Base-by-base conservation (phyloP, 2,113 vertebrate species). In the Seriola rivoliana region DNA sequence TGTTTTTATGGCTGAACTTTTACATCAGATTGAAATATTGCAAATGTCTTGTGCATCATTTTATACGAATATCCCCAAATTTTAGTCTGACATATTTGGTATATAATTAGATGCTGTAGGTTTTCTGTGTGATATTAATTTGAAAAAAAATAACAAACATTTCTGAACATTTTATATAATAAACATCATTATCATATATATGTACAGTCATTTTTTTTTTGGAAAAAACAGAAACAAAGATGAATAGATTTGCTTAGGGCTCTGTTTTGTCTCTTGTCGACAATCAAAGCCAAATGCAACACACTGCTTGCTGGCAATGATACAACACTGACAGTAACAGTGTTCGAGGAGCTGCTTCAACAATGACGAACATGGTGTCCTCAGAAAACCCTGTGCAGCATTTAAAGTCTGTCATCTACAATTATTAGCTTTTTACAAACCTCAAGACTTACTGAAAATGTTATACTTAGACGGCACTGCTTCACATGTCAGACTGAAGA, bases 201-300 rank as follows among this genome's bases (percentile, higher is more conserved):
- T 4, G 21, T 57, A 23, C 34, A 21, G 21, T 14, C 6, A 1
- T 67, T 57, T 14, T 46, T 13, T 13, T 67, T 48, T 32, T 1
- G 6, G 8, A 42, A 17, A 36, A 32, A 6, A 46, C 1, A 17
- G 23, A 71, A 21, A 52, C 16, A 60, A 57, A 69, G 5, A 3
- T 0, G 6, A 44, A 29, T 46, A 54, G 9, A 50, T 78, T 54
- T 55, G 57, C 29, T 57, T 19, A 34, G n/a, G 42, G 11, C 16
- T 55, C 23, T 80, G 59, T 8, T 66, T 59, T 44, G 52, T 58
- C 44, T 76, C 75, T 23, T 54, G 32, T 0, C 0, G 75, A 67
- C 29, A 52, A 38, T 54, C n/a, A 60, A 66, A 78, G 42, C 52
- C 50, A 77, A 71, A 66, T 63, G 71, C 71, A 68, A 8, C 70